Conservation (phyloP, 2,113 vertebrate species). For the Siniperca chuatsi region DNA sequence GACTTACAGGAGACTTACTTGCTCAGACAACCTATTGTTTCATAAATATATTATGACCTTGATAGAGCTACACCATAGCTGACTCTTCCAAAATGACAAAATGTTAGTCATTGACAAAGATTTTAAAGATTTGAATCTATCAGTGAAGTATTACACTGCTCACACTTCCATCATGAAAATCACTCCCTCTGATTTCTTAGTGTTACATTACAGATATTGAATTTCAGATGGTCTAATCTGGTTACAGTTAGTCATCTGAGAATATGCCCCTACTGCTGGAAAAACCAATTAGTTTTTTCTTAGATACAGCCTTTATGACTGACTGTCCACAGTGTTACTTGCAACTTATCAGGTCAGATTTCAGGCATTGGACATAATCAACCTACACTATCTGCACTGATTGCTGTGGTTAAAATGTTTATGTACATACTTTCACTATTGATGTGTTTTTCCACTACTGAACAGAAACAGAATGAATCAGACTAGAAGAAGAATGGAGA, state of each 20-base stretch:
- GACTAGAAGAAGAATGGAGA: neutral
- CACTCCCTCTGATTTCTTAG: neutral
- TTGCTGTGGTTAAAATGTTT: neutral
- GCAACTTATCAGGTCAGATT: neutral
- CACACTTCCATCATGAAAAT: neutral
- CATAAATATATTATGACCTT: neutral
- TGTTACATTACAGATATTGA: neutral
- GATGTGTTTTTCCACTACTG: neutral
- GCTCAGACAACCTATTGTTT: neutral
- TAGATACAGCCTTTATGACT: neutral
- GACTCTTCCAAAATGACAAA: neutral
- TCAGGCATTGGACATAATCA: neutral
- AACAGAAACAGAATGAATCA: neutral
- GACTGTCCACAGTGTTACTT: neutral
- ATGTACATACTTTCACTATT: neutral
- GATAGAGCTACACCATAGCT: neutral
- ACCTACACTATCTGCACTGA: neutral
- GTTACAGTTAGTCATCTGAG: neutral
- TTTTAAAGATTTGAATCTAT: neutral
- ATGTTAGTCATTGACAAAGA: neutral
- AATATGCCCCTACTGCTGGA: neutral
- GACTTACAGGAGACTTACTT: neutral
- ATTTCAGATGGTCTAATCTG: neutral
- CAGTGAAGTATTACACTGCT: neutral
- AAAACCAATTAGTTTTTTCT: constrained; percentile 3